A percentile compares a stretch with the other conserved stretches of the same genome.
These are phyloP conservation scores for Synergus gifuensis DNA, from an alignment of 2,888 invertebrate genomes.

Conservation along the genomic window DNA sequence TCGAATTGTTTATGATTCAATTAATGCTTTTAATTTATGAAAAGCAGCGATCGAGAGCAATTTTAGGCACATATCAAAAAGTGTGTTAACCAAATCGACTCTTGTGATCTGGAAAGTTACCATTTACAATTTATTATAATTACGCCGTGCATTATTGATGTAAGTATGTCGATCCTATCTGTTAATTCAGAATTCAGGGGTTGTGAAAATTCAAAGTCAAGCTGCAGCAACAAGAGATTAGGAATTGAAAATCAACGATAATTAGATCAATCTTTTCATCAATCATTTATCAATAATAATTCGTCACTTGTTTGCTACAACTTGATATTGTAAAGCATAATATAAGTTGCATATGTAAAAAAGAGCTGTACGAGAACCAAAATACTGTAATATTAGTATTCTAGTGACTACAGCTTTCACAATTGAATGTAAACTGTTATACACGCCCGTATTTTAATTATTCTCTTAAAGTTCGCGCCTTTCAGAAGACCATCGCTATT, in stretches of 20 bases:
- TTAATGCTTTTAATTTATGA: constrained; percentile 18
- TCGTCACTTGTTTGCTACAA: constrained; percentile 45
- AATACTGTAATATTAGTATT: constrained; percentile 1
- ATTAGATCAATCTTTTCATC: background rate
- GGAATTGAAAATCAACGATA: constrained; percentile 4
- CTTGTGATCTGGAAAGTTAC: constrained; percentile 31
- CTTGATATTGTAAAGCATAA: constrained; percentile 48
- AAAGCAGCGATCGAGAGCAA: constrained; percentile 12
- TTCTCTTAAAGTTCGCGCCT: constrained; percentile 17
- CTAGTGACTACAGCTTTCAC: constrained; percentile 25
- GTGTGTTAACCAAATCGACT: constrained; percentile 27
- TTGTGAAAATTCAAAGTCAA: constrained; percentile 32
- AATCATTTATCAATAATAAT: background rate
- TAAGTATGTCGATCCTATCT: background rate
- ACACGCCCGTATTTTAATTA: constrained; percentile 6
- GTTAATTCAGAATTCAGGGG: constrained; percentile 31
- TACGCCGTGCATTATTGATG: constrained; percentile 36
- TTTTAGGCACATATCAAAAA: constrained; percentile 31
- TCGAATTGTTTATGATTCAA: constrained; percentile 44
- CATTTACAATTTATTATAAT: constrained; percentile 18
- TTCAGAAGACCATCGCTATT: constrained; percentile 33
- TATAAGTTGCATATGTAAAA: constrained; percentile 50
- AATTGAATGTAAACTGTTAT: constrained; percentile 24
- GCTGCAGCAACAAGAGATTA: constrained; percentile 34
- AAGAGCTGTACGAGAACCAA: constrained; percentile 48